Evolutionary conservation across 2,797 vertebrate species (phyloP).

Genomic region (Muraenolepis orangiensis): DNA sequence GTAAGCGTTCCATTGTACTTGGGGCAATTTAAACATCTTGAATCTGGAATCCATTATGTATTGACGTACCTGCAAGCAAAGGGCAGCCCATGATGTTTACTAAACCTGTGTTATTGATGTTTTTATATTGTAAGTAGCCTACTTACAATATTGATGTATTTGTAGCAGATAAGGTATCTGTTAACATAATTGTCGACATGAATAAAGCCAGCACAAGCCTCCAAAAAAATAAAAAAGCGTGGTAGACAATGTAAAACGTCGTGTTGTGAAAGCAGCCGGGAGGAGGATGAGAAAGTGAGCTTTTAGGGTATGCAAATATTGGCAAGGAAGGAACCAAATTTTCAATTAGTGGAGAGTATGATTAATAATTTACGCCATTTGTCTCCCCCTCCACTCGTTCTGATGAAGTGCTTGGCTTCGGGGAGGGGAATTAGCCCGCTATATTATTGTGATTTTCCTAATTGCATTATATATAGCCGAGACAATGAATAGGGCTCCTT

Average conservation of each 20-base stretch:
- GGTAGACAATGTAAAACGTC: not conserved
- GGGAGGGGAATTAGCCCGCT: conserved; percentile 28
- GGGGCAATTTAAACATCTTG: too few species aligned
- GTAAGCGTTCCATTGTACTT: too few species aligned
- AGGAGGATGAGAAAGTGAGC: not conserved
- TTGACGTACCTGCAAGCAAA: too few species aligned
- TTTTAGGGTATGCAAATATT: conserved; percentile 34
- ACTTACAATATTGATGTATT: not conserved
- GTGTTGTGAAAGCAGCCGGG: not conserved
- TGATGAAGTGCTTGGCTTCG: conserved; percentile 16
- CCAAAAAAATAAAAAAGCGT: not conserved
- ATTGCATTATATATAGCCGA: conserved; percentile 27
- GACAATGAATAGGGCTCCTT: conserved; percentile 24
- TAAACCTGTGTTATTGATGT: too few species aligned
- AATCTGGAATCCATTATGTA: too few species aligned
- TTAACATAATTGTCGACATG: not conserved
- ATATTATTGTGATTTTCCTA: conserved; percentile 34
- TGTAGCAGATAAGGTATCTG: not conserved
- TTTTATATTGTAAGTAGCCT: too few species aligned
- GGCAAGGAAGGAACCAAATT: conserved; percentile 22
- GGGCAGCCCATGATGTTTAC: too few species aligned
- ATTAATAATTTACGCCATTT: conserved; percentile 44
- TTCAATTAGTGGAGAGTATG: conserved; percentile 35
- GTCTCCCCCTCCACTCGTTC: conserved; percentile 15
- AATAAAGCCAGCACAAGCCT: not conserved